Evolutionary conservation across 2,113 vertebrate genomes (phyloP).

Genomic region (Forbesichthys papilliferus): DNA sequence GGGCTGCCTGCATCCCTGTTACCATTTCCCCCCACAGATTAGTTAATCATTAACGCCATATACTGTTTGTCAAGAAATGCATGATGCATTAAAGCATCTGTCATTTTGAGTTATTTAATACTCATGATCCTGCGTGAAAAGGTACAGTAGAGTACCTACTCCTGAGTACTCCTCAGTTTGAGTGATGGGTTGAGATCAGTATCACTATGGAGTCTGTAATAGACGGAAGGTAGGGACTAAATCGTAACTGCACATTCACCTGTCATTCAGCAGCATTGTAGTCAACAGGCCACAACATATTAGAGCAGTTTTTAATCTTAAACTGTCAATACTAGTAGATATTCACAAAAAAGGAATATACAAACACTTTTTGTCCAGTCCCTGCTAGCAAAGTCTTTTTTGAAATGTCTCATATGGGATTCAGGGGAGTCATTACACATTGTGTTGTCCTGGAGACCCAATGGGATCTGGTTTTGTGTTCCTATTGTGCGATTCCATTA

Average conservation of each 20-base stretch:
- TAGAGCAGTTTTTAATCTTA: constrained; percentile 18
- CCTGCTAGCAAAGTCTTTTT: constrained; percentile 19
- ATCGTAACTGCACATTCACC: constrained; percentile 12
- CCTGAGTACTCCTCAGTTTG: constrained; percentile 9
- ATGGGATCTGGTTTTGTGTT: constrained; percentile 1
- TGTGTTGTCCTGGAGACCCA: not conserved
- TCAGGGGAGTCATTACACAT: constrained; percentile 12
- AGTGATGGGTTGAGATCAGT: constrained; percentile 21
- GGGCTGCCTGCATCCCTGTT: too few species aligned
- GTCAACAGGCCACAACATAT: constrained; percentile 39
- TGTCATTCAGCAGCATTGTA: constrained; percentile 10
- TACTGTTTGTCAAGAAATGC: too few species aligned
- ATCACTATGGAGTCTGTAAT: constrained; percentile 12
- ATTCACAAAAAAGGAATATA: constrained; percentile 36
- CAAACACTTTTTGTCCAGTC: constrained; percentile 6
- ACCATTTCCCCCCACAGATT: too few species aligned
- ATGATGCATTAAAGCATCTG: too few species aligned
- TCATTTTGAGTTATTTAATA: not conserved
- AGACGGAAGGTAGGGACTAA: constrained; percentile 22
- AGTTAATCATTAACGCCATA: too few species aligned
- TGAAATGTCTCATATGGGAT: constrained; percentile 22
- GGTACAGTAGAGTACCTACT: not conserved
- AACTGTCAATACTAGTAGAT: constrained; percentile 20
- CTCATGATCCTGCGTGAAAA: not conserved
- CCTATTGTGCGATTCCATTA: not conserved